These are phyloP conservation scores for Drosophila colorata DNA, from an alignment of 2,888 invertebrate species.

Conservation along the genomic window DNA sequence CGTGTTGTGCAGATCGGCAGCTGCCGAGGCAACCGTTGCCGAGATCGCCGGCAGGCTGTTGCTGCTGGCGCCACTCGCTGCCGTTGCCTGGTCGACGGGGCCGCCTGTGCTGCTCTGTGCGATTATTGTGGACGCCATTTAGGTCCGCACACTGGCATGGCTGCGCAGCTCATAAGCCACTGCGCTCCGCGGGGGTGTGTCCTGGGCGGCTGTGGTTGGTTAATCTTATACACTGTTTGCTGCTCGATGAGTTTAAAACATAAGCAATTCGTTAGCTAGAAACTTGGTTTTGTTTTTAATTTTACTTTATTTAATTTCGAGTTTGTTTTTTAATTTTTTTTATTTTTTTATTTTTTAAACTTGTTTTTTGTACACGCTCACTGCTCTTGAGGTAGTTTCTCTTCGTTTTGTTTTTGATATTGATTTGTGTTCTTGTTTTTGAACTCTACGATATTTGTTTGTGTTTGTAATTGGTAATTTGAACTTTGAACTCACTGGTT, in stretches of 20 bases:
- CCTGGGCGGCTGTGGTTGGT: too few species aligned
- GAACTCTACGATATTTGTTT: slow-evolving; percentile 26
- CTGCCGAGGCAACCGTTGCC: slow-evolving; percentile 61
- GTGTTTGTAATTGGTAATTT: slow-evolving; percentile 31
- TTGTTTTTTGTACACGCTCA: slow-evolving; percentile 61
- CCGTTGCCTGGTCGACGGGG: slow-evolving; percentile 80
- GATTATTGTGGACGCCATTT: slow-evolving; percentile 85
- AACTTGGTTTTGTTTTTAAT: background rate
- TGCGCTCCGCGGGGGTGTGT: slow-evolving; percentile 38
- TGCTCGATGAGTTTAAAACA: slow-evolving; percentile 4
- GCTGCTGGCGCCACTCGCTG: slow-evolving; percentile 52
- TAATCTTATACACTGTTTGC: background rate
- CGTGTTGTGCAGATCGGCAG: slow-evolving; percentile 78
- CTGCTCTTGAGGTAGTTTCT: slow-evolving; percentile 76
- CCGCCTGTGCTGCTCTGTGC: slow-evolving; percentile 83
- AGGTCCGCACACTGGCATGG: slow-evolving; percentile 82
- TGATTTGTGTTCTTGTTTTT: slow-evolving; percentile 21
- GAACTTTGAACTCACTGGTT: slow-evolving; percentile 64
- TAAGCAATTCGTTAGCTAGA: background rate
- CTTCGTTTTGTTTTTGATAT: slow-evolving; percentile 26
- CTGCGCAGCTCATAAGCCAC: slow-evolving; percentile 65
- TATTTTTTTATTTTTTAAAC: slow-evolving; percentile 23
- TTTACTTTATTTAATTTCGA: slow-evolving; percentile 30
- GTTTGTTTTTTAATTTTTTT: slow-evolving; percentile 4
- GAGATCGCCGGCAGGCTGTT: slow-evolving; percentile 55